Evolutionary conservation across 2,113 vertebrate genomes (phyloP).

Genomic region (Aythya baeri): DNA sequence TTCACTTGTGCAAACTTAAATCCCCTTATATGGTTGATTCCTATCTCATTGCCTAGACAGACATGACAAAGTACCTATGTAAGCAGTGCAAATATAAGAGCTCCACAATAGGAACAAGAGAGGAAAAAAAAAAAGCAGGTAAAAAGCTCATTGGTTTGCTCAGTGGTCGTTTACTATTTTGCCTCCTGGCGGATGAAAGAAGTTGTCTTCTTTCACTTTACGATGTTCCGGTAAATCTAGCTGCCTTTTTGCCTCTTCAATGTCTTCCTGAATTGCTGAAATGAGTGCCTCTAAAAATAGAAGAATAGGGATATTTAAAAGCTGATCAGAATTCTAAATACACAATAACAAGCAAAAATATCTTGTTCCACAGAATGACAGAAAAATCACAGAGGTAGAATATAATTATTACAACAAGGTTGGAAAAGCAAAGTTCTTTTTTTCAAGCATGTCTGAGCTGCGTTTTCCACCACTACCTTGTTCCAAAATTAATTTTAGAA

Average conservation of each 20-base stretch:
- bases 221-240: conserved; percentile 87
- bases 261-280: conserved; percentile 86
- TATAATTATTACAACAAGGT: background rate
- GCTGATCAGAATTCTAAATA: background rate
- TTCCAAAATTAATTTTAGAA: background rate
- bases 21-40: background rate
- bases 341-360: background rate
- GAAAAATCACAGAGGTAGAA: background rate
- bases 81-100: background rate
- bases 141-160: conserved; percentile 9
- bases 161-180: conserved; percentile 85
- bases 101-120: background rate
- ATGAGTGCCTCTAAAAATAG: conserved; percentile 86
- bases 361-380: background rate
- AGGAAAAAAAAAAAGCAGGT: background rate
- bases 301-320: background rate
- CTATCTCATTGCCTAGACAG: background rate
- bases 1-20: background rate
- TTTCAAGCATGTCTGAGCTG: background rate
- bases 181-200: conserved; percentile 80
- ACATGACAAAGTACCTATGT: background rate
- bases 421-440: background rate
- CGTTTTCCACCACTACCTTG: background rate
- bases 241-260: conserved; percentile 84
- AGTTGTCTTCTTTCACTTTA: conserved; percentile 89